Evolutionary conservation across 2,888 invertebrate genomes (phyloP).

Genomic region (Tetanocera ferruginea): DNA sequence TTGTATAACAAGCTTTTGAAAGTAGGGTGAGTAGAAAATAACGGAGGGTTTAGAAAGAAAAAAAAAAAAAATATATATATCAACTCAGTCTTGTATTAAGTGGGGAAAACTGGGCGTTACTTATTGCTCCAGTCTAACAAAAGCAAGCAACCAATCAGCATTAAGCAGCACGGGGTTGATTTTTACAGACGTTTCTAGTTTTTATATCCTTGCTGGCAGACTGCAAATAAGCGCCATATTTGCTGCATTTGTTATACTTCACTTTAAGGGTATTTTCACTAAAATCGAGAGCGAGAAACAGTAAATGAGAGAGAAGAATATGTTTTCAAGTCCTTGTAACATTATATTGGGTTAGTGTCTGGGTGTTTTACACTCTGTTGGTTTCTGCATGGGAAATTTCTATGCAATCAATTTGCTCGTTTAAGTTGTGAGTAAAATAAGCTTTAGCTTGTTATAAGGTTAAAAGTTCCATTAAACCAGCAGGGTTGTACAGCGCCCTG

Average conservation of each 20-base stretch:
- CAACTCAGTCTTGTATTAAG: neutral
- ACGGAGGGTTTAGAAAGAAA: neutral
- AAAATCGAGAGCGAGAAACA: neutral
- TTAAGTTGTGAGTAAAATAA: constrained; percentile 58
- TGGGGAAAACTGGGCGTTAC: constrained; percentile 6
- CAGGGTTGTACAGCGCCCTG: no score
- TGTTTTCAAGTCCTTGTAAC: no score
- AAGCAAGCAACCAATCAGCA: constrained; percentile 33
- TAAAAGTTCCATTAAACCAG: constrained; percentile 46
- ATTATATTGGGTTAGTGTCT: neutral
- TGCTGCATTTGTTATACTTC: neutral
- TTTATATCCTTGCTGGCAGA: neutral
- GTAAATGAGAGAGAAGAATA: neutral
- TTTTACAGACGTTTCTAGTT: neutral
- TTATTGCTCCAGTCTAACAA: neutral
- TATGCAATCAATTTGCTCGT: constrained; percentile 62
- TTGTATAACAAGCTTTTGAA: neutral
- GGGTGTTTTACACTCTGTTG: neutral
- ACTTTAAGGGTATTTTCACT: neutral
- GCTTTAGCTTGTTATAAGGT: constrained; percentile 63
- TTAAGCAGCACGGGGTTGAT: neutral
- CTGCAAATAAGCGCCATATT: constrained; percentile 1
- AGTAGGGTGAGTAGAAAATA: neutral
- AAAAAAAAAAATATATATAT: neutral
- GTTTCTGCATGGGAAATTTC: constrained; percentile 12